Evolutionary conservation across 2,797 vertebrate species (phyloP).

Genomic region (Neosilurus mollespiculum): DNA sequence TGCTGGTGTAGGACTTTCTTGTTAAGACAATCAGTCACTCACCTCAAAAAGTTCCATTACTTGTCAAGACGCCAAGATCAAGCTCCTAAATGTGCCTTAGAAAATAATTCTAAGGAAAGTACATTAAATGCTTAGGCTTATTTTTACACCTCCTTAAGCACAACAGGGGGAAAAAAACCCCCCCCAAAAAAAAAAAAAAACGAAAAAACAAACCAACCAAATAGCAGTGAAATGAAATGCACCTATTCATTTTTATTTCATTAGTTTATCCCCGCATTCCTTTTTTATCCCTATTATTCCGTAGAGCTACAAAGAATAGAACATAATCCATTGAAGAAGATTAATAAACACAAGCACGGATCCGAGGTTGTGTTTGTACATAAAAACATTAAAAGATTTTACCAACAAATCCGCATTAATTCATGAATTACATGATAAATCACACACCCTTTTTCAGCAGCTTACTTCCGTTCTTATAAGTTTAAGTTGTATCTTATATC

Average conservation of each 20-base stretch:
- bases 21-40: constrained; percentile 25
- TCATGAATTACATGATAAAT: background rate
- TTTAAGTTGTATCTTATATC: background rate
- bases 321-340: background rate
- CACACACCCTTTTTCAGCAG: background rate
- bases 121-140: background rate
- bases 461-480: background rate
- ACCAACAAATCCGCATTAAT: background rate
- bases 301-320: background rate
- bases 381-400: background rate
- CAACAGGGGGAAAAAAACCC: background rate
- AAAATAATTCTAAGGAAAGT: constrained; percentile 9
- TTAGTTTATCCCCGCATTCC: background rate
- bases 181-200: background rate
- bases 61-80: constrained; percentile 26
- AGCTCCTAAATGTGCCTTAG: background rate
- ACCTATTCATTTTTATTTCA: background rate
- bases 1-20: constrained; percentile 21
- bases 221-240: background rate
- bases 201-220: background rate
- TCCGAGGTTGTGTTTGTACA: background rate
- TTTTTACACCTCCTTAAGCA: background rate
- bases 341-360: background rate
- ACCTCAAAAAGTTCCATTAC: constrained; percentile 4
- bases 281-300: constrained; percentile 5